Conservation (phyloP, 2,888 invertebrate species). For the Bellardia pandia region DNA sequence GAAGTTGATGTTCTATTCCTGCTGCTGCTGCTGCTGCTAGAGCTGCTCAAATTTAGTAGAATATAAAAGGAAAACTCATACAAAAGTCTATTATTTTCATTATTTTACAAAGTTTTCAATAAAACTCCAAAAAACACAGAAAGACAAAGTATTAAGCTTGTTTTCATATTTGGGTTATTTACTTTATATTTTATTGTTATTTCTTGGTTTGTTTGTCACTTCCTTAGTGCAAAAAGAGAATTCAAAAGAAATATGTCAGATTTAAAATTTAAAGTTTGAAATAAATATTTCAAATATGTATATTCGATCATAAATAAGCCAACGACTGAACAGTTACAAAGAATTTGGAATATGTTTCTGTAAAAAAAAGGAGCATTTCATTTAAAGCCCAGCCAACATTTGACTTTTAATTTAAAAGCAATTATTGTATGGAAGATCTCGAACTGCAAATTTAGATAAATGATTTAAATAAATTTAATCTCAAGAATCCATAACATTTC, state of each 20-base stretch:
- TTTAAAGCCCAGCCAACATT: slow-evolving; percentile 37
- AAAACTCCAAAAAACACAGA: not conserved
- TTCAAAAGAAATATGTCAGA: slow-evolving; percentile 54
- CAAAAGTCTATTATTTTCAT: no score
- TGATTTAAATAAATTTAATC: no score
- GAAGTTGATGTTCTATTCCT: slow-evolving; percentile 14
- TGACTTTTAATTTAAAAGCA: not conserved
- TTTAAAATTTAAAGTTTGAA: slow-evolving; percentile 68
- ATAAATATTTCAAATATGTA: slow-evolving; percentile 70
- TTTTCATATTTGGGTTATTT: slow-evolving; percentile 55
- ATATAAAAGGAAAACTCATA: not conserved
- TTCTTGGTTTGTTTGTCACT: not conserved
- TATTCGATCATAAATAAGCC: slow-evolving; percentile 69
- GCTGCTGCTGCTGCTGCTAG: slow-evolving; percentile 6
- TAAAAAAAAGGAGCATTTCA: slow-evolving; percentile 30
- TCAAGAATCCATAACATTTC: no score
- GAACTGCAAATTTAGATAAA: no score
- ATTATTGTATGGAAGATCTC: not conserved
- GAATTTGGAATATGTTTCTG: slow-evolving; percentile 41
- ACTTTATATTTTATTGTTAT: slow-evolving; percentile 40
- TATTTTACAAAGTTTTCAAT: no score
- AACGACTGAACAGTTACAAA: slow-evolving; percentile 46
- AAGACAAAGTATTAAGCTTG: not conserved
- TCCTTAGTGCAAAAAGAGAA: slow-evolving; percentile 4
- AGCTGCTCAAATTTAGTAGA: slow-evolving; percentile 23